Evolutionary conservation across 2,797 vertebrate genomes (phyloP).

Genomic region (Crenuchus spilurus): DNA sequence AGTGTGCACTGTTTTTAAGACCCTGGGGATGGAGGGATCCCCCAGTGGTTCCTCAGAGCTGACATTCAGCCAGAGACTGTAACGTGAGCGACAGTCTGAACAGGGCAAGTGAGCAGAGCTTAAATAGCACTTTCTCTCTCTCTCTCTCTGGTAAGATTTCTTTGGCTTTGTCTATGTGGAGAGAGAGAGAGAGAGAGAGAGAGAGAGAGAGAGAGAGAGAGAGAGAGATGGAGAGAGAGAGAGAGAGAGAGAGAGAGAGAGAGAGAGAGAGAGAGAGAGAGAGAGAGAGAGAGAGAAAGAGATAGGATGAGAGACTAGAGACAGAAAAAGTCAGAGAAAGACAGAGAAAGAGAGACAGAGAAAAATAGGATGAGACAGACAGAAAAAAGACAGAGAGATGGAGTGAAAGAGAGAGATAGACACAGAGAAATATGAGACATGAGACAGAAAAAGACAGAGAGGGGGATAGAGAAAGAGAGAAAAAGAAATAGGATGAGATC

Average conservation of each 20-base stretch:
- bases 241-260: background rate
- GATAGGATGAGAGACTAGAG: background rate
- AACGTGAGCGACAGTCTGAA: slow-evolving; percentile 49
- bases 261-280: background rate
- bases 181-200: background rate
- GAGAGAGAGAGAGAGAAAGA: background rate
- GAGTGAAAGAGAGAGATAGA: background rate
- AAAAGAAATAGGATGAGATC: no score
- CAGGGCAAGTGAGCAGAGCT: slow-evolving; percentile 50
- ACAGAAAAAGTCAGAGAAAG: no score
- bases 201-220: background rate
- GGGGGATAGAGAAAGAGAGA: no score
- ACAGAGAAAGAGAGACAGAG: background rate
- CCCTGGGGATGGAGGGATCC: slow-evolving; percentile 11
- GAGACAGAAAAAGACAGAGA: no score
- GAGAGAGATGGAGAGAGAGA: background rate
- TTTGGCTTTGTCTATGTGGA: no score
- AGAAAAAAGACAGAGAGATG: background rate
- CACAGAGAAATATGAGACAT: background rate
- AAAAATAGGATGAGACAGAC: background rate
- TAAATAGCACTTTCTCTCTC: slow-evolving; percentile 57
- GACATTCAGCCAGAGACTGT: slow-evolving; percentile 54
- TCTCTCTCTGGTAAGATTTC: no score
- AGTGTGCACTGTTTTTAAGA: no score
- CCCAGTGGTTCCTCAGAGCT: slow-evolving; percentile 26